A percentile compares a stretch with the other conserved stretches of the same genome.
Conservation (phyloP, 2,113 vertebrate species). For the Indri indri region DNA sequence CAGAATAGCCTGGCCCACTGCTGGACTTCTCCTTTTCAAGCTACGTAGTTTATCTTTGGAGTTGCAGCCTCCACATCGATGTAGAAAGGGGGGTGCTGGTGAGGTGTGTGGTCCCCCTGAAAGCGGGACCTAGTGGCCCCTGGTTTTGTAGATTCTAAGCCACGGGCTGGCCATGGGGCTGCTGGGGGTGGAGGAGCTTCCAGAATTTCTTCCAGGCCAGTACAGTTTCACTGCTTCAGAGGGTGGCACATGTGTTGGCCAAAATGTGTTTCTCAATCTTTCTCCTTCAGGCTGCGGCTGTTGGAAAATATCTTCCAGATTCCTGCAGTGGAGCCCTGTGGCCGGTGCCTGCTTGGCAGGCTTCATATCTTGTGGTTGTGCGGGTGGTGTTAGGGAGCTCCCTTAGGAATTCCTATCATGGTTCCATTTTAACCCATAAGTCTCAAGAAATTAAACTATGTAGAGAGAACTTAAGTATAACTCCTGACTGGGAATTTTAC, state of each 20-base stretch:
- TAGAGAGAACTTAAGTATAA: neutral
- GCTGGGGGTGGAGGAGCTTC: rapidly evolving
- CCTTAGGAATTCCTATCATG: neutral
- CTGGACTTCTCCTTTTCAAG: neutral
- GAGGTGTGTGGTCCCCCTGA: too few relatives aligned
- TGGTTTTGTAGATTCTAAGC: neutral
- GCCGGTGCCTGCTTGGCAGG: neutral
- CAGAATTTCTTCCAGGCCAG: rapidly evolving
- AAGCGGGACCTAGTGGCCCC: neutral
- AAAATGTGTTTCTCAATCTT: neutral
- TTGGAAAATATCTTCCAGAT: neutral
- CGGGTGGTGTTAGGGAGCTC: neutral
- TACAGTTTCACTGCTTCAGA: neutral
- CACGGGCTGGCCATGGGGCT: too few relatives aligned
- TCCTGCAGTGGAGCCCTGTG: neutral
- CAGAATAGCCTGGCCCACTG: rapidly evolving
- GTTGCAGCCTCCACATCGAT: too few relatives aligned
- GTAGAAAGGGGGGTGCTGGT: too few relatives aligned
- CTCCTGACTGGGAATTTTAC: neutral
- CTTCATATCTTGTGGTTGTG: neutral
- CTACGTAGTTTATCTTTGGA: neutral
- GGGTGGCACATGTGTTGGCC: neutral
- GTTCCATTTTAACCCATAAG: neutral
- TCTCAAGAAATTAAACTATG: neutral
- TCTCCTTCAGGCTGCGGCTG: neutral